These are phyloP conservation scores for Macrosoma leucophasiata DNA, from an alignment of 2,888 invertebrate genomes.

Conservation along the genomic window DNA sequence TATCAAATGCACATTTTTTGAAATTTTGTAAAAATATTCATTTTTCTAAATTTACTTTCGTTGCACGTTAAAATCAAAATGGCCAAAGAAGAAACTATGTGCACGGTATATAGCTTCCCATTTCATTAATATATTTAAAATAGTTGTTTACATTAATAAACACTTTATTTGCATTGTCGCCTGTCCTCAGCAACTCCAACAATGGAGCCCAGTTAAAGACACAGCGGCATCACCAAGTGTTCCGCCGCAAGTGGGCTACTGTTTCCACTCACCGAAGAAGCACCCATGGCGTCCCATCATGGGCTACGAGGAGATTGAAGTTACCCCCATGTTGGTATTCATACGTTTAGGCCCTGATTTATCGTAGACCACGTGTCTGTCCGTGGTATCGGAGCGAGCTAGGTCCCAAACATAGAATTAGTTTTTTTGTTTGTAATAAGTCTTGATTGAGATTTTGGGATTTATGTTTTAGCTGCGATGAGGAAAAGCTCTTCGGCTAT, in stretches of 20 bases:
- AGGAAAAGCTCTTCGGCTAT: no score
- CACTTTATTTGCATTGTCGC: constrained; percentile 16
- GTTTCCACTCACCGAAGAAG: constrained; percentile 82
- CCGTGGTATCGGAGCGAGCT: no score
- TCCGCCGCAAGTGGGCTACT: constrained; percentile 80
- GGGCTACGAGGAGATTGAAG: constrained; percentile 86
- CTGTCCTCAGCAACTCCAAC: constrained; percentile 82
- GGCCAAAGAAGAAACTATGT: constrained; percentile 69
- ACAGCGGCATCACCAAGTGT: constrained; percentile 77
- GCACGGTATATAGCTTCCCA: constrained; percentile 46
- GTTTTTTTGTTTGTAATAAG: no score
- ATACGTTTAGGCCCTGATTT: no score
- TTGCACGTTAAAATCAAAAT: constrained; percentile 37
- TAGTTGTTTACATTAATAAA: constrained; percentile 1
- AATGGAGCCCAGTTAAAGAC: constrained; percentile 83
- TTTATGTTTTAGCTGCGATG: no score
- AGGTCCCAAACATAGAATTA: no score
- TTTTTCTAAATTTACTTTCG: constrained; percentile 24
- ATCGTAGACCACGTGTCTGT: no score
- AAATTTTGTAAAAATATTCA: no score
- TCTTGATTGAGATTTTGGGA: no score
- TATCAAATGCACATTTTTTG: no score
- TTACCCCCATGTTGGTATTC: constrained; percentile 78
- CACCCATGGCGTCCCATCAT: constrained; percentile 88
- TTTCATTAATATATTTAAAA: constrained; percentile 2